Conservation (phyloP, 2,888 invertebrate genomes). For the Galerucella calmariensis region DNA sequence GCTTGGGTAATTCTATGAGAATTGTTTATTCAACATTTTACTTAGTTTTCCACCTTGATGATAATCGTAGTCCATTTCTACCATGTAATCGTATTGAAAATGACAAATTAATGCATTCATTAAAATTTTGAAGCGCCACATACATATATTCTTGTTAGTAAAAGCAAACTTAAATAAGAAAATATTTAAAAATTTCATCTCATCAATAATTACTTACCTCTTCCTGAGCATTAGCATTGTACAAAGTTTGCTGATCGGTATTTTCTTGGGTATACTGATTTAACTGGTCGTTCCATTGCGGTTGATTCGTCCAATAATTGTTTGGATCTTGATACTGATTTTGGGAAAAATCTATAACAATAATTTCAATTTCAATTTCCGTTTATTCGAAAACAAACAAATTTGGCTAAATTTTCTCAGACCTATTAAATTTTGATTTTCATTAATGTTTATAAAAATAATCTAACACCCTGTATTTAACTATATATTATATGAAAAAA, state of each 20-base stretch:
- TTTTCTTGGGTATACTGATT: slow-evolving; percentile 55
- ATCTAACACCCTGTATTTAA: neutral
- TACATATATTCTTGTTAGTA: too few species aligned
- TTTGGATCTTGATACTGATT: slow-evolving; percentile 54
- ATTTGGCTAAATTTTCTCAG: too few species aligned
- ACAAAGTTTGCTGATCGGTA: slow-evolving; percentile 54
- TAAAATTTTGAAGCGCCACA: too few species aligned
- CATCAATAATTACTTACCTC: slow-evolving; percentile 56
- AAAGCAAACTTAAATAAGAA: neutral
- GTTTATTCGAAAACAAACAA: neutral
- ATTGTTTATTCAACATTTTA: too few species aligned
- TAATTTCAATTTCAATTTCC: neutral
- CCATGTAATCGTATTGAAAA: too few species aligned
- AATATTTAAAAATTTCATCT: neutral
- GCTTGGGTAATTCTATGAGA: too few species aligned
- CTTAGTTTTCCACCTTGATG: too few species aligned
- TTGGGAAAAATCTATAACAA: slow-evolving; percentile 41
- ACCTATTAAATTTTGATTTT: too few species aligned
- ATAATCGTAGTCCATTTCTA: too few species aligned
- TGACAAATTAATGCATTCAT: too few species aligned
- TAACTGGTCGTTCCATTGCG: slow-evolving; percentile 52
- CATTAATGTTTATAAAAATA: too few species aligned
- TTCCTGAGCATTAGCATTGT: slow-evolving; percentile 58
- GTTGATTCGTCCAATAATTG: slow-evolving; percentile 55
- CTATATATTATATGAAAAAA: too few species aligned